These are phyloP conservation scores for Porites lobata DNA, from an alignment of 92 coral and sea anemone species.

Conservation along the genomic window DNA sequence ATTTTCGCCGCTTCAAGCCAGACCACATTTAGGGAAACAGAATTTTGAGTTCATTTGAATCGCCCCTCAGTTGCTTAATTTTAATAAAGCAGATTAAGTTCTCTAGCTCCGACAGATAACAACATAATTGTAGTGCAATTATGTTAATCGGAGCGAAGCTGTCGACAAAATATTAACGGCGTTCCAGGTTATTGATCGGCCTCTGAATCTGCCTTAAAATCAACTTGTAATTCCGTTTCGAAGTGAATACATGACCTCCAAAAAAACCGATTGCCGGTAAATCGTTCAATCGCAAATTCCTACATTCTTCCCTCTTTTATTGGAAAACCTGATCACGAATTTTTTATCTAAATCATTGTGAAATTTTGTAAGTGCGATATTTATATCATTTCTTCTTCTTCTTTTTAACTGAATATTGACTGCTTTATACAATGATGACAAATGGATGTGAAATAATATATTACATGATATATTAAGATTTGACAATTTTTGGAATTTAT, in stretches of 20 bases:
- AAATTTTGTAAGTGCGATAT: neutral
- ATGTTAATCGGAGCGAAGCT: neutral
- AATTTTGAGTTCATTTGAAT: neutral
- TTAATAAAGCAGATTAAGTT: neutral
- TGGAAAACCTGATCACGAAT: neutral
- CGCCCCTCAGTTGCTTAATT: neutral
- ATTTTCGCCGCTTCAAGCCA: no score
- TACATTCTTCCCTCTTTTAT: neutral
- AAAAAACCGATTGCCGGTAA: neutral
- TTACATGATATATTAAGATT: neutral
- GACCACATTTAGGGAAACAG: no score
- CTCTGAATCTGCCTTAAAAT: neutral
- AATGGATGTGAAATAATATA: neutral
- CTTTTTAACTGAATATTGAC: neutral
- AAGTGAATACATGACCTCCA: neutral
- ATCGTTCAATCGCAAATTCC: neutral
- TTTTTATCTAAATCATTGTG: neutral
- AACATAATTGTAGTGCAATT: neutral
- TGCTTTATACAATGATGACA: neutral
- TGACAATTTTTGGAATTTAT: neutral
- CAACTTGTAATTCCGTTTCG: neutral
- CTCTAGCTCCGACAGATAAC: neutral
- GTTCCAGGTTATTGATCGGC: neutral
- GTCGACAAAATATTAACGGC: neutral
- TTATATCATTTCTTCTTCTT: neutral